Conservation (phyloP, 1,140 invertebrate species). For the Elysia chlorotica region DNA sequence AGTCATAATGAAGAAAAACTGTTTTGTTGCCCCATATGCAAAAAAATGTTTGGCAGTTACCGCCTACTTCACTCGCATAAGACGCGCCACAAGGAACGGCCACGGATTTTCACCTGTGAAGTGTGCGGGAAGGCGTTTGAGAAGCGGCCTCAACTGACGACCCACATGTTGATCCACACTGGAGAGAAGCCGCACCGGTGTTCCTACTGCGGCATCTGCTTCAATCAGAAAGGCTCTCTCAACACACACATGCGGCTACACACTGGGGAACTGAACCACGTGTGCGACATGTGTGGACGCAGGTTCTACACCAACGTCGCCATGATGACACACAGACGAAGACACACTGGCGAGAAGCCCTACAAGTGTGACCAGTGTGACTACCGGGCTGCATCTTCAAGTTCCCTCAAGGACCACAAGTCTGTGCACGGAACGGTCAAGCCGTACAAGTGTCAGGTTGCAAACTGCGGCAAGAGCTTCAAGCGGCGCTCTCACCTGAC, state of each 20-base stretch:
- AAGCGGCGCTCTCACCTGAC: slow-evolving; percentile 17
- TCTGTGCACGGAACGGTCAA: slow-evolving; percentile 5
- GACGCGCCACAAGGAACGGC: slow-evolving; percentile 74
- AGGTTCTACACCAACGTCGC: slow-evolving; percentile 68
- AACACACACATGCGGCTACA: slow-evolving; percentile 90
- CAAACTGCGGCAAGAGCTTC: slow-evolving; percentile 3
- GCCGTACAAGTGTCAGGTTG: slow-evolving; percentile 16
- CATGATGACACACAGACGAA: slow-evolving; percentile 7
- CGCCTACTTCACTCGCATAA: slow-evolving; percentile 78
- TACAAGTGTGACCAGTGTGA: slow-evolving; percentile 7
- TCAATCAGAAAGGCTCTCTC: slow-evolving; percentile 20
- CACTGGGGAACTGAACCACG: slow-evolving; percentile 76
- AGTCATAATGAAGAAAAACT: not conserved
- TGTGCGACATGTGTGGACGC: slow-evolving; percentile 80
- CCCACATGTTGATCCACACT: slow-evolving; percentile 10
- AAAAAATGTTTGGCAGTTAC: slow-evolving; percentile 74
- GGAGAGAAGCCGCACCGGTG: slow-evolving; percentile 26
- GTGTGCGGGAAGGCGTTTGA: slow-evolving; percentile 70
- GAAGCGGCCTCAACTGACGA: not conserved
- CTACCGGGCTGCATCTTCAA: not conserved
- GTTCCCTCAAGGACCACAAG: slow-evolving; percentile 11
- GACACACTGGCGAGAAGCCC: slow-evolving; percentile 11
- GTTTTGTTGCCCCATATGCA: slow-evolving; percentile 20
- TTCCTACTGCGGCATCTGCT: slow-evolving; percentile 25
- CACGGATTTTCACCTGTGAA: slow-evolving; percentile 86